phyloP scores from a whole-genome alignment of 2,888 invertebrate genomes.

The Parascotia fuliginaria region DNA sequence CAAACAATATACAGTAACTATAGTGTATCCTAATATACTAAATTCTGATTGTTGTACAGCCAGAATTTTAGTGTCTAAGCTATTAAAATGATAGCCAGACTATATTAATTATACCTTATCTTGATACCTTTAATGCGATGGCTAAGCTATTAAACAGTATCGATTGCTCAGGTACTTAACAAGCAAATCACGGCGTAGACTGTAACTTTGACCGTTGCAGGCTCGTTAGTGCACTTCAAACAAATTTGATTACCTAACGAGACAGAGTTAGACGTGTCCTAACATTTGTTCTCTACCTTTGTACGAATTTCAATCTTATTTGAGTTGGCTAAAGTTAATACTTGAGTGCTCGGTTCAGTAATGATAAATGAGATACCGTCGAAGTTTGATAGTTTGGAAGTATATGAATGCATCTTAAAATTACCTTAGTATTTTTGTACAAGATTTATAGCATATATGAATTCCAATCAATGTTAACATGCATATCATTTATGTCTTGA shows the following conservation, averaged over 20 bases:
- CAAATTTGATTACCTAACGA: constrained; percentile 82
- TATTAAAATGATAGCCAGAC: neutral
- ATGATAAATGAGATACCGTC: constrained; percentile 31
- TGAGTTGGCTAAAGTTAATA: constrained; percentile 11
- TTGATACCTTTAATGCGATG: constrained; percentile 5
- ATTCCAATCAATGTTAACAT: too few relatives aligned
- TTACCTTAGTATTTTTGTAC: constrained; percentile 5
- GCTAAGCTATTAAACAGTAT: constrained; percentile 39
- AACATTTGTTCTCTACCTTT: constrained; percentile 39
- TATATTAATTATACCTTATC: neutral
- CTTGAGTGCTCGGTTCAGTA: constrained; percentile 14
- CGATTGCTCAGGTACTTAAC: constrained; percentile 50
- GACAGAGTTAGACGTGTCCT: constrained; percentile 52
- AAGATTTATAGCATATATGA: too few relatives aligned
- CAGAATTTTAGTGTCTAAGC: too few relatives aligned
- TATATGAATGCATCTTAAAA: constrained; percentile 13
- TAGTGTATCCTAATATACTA: too few relatives aligned
- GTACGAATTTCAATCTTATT: constrained; percentile 31
- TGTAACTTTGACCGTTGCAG: constrained; percentile 54
- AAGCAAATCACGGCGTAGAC: constrained; percentile 62
- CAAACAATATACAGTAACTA: too few relatives aligned
- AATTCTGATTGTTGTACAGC: too few relatives aligned
- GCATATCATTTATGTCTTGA: too few relatives aligned
- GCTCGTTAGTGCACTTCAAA: constrained; percentile 76
- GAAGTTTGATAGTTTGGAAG: constrained; percentile 26